Base-by-base conservation (phyloP, 37 sponge, comb jelly and placozoan species). In the Chondrosia reniformis region DNA sequence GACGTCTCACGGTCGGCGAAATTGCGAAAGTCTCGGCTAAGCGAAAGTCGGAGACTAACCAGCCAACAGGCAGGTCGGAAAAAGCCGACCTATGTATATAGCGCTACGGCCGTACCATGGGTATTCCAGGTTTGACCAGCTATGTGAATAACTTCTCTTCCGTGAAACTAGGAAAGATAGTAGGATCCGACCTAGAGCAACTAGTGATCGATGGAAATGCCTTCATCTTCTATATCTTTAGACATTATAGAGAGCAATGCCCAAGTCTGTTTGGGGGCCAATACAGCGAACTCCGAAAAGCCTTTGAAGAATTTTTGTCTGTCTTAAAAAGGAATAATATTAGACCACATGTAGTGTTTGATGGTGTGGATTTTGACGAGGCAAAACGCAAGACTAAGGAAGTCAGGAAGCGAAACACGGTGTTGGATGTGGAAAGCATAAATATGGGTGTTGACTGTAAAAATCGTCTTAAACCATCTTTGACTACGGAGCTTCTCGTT, bases 221-320 rank as follows among this genome's bases (percentile, higher is more conserved):
- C 66, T 33, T 92, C 28, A 73, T 85, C 30, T 58, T 88, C 63
- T 49, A 36, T 0, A 77, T 88, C 0, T 38, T 57, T 40, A 72
- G 79, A 15, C 59, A 12, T 59, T 66, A 33, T 5, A 19, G n/a
- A n/a, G n/a, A n/a, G n/a, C n/a, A n/a, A 0, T 43, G 7, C 8
- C 82, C 83, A 34, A 80, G 78, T 74, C 71, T 27, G 22, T 69
- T 54, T 43, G 94, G 94, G 0, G 94, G 94, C 8, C 85, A 93
- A 67, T 93, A 89, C 58, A 45, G 58, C 27, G 79, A 89, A 49
- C 80, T 79, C 30, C 4, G 42, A 8, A 27, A 13, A 2, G 41
- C 10, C 30, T 22, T 86, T 13, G 38, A 52, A 7, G 49, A 59
- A 19, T 89, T 86, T 36, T 83, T 89, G 41, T 46, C 12, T 33